A percentile compares a stretch with the other conserved stretches of the same genome.
Conservation (phyloP, 2,888 invertebrate species). For the Fragum whitleyi region DNA sequence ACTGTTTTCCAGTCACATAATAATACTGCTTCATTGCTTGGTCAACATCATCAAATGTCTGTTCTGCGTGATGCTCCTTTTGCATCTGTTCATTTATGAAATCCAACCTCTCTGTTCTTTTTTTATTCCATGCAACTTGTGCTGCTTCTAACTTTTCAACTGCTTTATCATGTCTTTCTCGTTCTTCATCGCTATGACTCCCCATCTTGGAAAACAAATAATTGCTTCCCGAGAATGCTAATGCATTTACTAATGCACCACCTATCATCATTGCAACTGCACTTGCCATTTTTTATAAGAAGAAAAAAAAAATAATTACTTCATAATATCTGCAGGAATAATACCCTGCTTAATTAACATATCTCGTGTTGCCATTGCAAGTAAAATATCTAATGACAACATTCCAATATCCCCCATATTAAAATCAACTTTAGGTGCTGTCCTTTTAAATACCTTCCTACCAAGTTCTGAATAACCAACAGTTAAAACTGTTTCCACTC, state of each 20-base stretch:
- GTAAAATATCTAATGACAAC: conserved; percentile 32
- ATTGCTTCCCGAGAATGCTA: conserved; percentile 38
- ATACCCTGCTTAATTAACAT: conserved; percentile 51
- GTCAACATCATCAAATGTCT: conserved; percentile 50
- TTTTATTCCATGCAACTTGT: conserved; percentile 39
- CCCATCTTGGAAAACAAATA: conserved; percentile 36
- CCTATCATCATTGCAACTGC: conserved; percentile 50
- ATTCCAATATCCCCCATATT: conserved; percentile 45
- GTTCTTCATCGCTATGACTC: conserved; percentile 35
- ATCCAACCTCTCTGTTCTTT: conserved; percentile 50
- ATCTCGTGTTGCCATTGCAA: conserved; percentile 46
- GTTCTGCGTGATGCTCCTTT: conserved; percentile 44
- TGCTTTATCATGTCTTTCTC: conserved; percentile 53
- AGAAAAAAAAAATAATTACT: conserved; percentile 26
- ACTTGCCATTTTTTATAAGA: conserved; percentile 48
- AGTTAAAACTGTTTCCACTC: conserved; percentile 44
- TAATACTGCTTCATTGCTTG: conserved; percentile 50
- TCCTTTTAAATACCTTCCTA: conserved; percentile 40
- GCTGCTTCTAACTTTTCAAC: conserved; percentile 45
- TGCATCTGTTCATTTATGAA: conserved; percentile 53
- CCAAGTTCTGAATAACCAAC: conserved; percentile 42
- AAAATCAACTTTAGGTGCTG: conserved; percentile 40
- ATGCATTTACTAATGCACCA: conserved; percentile 44
- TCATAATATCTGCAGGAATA: conserved; percentile 54
- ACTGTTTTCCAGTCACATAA: conserved; percentile 38